Conservation (phyloP, 2,797 vertebrate species). For the Ptychadena robeensis region DNA sequence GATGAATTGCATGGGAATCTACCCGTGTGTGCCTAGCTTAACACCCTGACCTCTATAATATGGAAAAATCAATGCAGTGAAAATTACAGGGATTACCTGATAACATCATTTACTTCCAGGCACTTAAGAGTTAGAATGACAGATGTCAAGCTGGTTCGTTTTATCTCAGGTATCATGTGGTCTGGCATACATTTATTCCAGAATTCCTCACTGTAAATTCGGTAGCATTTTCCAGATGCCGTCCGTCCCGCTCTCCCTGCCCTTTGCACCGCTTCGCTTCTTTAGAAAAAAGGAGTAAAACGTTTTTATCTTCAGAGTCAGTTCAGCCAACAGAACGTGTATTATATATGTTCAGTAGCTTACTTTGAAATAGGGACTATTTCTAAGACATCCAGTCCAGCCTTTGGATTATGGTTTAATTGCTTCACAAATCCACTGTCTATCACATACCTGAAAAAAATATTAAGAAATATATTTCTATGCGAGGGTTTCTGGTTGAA, state of each 20-base stretch:
- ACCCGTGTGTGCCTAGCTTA: too few relatives aligned
- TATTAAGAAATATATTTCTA: background rate
- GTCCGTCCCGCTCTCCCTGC: conserved; percentile 92
- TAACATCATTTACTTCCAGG: conserved; percentile 92
- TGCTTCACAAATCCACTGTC: conserved; percentile 99
- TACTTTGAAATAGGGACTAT: conserved; percentile 98
- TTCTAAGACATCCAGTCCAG: conserved; percentile 92
- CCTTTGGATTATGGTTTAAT: conserved; percentile 91
- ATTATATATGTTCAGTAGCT: conserved; percentile 66
- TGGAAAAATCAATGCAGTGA: background rate
- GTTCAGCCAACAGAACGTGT: background rate
- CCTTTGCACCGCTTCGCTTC: conserved; percentile 92
- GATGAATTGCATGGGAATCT: too few relatives aligned
- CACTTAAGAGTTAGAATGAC: conserved; percentile 96
- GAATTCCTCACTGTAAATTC: conserved; percentile 89
- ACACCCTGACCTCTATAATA: too few relatives aligned
- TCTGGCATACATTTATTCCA: conserved; percentile 95
- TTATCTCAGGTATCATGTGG: conserved; percentile 94
- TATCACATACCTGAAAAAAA: conserved; percentile 84
- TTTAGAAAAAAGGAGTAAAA: conserved; percentile 64
- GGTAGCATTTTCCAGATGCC: conserved; percentile 88
- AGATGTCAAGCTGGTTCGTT: conserved; percentile 89
- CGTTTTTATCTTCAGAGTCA: background rate
- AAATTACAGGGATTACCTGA: conserved; percentile 78
- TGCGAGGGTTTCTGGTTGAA: background rate